phyloP scores from a whole-genome alignment of 2,113 vertebrate species.

The Paracyprichromis sp. region DNA sequence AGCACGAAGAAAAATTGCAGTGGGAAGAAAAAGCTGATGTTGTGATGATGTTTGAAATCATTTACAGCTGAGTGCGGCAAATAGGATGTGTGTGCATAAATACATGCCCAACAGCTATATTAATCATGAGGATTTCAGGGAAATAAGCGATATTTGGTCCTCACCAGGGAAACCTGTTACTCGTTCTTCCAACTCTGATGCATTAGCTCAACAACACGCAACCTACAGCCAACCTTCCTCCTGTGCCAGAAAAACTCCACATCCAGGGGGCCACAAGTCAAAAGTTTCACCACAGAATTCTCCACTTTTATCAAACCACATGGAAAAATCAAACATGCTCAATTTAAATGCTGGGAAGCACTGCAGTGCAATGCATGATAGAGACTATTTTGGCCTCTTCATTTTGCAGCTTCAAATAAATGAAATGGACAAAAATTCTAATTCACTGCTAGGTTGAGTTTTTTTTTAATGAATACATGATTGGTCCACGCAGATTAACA shows the following conservation, averaged over 20 bases:
- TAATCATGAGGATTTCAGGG: neutral
- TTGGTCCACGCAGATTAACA: slow-evolving; percentile 12
- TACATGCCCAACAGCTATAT: neutral
- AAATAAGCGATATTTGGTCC: neutral
- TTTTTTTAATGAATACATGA: neutral
- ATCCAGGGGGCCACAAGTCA: neutral
- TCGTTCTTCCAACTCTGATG: neutral
- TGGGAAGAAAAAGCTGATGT: slow-evolving; percentile 50
- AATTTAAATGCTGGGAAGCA: slow-evolving; percentile 6
- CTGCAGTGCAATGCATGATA: neutral
- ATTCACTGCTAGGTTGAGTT: neutral
- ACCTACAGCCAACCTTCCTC: neutral
- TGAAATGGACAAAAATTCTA: slow-evolving; percentile 9
- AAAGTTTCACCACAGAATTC: neutral
- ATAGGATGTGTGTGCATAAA: neutral
- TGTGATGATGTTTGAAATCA: slow-evolving; percentile 53
- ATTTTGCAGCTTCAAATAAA: slow-evolving; percentile 36
- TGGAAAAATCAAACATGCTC: neutral
- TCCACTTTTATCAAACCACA: neutral
- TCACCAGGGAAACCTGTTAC: neutral
- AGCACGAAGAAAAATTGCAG: slow-evolving; percentile 35
- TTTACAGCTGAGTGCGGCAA: slow-evolving; percentile 21
- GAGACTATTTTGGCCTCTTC: neutral
- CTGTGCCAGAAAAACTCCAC: neutral
- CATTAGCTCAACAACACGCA: neutral